Conservation (phyloP, 2,113 vertebrate genomes). For the Saimiri boliviensis region DNA sequence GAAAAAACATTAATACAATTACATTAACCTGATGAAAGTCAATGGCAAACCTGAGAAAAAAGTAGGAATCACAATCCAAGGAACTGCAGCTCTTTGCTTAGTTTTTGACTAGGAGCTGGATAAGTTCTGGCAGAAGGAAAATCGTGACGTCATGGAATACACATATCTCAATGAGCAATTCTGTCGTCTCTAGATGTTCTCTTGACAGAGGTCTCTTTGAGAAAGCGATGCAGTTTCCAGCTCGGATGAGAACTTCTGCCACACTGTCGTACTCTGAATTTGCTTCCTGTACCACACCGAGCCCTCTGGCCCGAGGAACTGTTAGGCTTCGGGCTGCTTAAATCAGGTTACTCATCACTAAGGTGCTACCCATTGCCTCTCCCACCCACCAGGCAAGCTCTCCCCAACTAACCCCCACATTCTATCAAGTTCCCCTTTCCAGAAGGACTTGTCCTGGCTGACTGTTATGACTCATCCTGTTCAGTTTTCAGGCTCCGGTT, state of each 20-base stretch:
- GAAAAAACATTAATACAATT: no score
- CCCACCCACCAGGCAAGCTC: neutral
- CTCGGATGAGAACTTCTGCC: no score
- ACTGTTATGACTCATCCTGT: rapidly evolving
- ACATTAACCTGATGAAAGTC: neutral
- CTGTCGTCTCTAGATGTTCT: no score
- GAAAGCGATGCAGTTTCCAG: no score
- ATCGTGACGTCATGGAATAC: rapidly evolving
- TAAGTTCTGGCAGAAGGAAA: neutral
- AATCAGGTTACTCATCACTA: no score
- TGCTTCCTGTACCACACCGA: no score
- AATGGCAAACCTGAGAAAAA: neutral
- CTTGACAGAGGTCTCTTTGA: no score
- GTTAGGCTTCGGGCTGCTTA: rapidly evolving
- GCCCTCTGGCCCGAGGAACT: rapidly evolving
- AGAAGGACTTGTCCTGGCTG: neutral
- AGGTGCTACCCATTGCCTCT: no score
- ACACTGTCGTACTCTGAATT: no score
- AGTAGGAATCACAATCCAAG: no score
- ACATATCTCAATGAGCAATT: rapidly evolving
- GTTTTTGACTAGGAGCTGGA: neutral
- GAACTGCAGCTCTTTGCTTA: neutral
- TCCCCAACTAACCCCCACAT: rapidly evolving
- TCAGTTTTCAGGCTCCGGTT: neutral
- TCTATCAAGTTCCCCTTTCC: neutral